Evolutionary conservation across 2,113 vertebrate genomes (phyloP), one percentile per base, ranked within the genome.

Genomic region (Pachyramphus minor): DNA sequence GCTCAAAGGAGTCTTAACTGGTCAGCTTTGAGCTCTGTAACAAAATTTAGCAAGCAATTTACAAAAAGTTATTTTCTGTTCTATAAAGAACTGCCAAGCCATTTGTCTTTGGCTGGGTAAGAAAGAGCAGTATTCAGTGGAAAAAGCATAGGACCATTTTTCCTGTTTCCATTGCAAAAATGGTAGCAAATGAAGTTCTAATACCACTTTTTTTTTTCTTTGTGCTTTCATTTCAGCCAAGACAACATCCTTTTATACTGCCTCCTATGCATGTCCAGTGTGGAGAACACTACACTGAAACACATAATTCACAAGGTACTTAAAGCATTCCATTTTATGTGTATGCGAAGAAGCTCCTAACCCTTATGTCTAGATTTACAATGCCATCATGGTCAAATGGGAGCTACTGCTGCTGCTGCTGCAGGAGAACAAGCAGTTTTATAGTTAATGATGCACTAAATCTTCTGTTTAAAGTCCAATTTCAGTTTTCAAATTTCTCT

Each of bases 221-320:
- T 96, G 39, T 95, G 73, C 39, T 98, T 96, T 76, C 95, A 50
- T 98, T 98, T 85, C 92, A 99, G 99, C 99, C 99, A 18, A 97
- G 99, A 84, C 99, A 99, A 25, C 99, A 98, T 96, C 98, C 99
- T 45, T 99, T 98, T 95, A 99, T 99, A 97, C 96, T 99, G 96
- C 98, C 99, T 91, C 98, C 99, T 19, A 98, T 99, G 98, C 99
- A 99, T 45, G 97, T 99, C 86, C 99, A 99, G 96, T 99, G 99
- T 77, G 98, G 98, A 42, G 99, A 99, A 72, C 99, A 99, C 96
- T 99, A 99, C 94, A 98, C 98, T 84, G 99, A 99, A 97, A 99
- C 98, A 13, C 99, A 99, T 96, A 99, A 99, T 89, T 99, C 99
- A n/a, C 99, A 99, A 98, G 98, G 98, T 99, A 98, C 87, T 63